Percentiles rank a stretch among this genome's conserved stretches.
These are phyloP conservation scores for Zapornia atra DNA, from an alignment of 2,113 vertebrate genomes.

Conservation along the genomic window DNA sequence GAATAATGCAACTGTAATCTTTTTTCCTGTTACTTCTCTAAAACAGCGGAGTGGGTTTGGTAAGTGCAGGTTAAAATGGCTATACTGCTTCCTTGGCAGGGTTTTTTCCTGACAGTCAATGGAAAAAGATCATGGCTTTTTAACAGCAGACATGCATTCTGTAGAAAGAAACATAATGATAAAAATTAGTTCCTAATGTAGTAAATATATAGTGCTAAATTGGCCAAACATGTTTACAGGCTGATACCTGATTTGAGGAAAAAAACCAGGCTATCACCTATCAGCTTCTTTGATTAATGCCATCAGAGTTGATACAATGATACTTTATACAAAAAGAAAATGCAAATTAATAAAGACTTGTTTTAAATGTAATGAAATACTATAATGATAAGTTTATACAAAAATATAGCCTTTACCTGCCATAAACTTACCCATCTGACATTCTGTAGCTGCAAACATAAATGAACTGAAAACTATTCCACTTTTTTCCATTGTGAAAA, in stretches of 20 bases:
- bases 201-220: not conserved
- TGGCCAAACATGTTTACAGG: not conserved
- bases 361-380: not conserved
- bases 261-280: not conserved
- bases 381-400: not conserved
- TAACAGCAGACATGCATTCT: not conserved
- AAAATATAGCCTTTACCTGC: not conserved
- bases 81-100: not conserved
- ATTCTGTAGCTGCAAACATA: slow-evolving; percentile 10
- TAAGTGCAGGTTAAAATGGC: not conserved
- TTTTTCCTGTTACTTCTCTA: not conserved
- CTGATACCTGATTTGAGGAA: not conserved
- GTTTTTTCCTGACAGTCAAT: not conserved
- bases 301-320: not conserved
- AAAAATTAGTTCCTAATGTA: not conserved
- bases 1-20: not conserved
- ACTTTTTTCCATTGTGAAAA: not conserved
- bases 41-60: not conserved
- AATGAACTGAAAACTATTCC: not conserved
- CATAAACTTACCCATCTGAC: not conserved
- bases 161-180: not conserved
- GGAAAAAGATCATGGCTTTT: not conserved
- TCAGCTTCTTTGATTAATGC: not conserved
- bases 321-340: slow-evolving; percentile 14
- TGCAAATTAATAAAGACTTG: not conserved